These are phyloP conservation scores for Furcifer pardalis DNA, from an alignment of 2,797 vertebrate species.

Conservation along the genomic window DNA sequence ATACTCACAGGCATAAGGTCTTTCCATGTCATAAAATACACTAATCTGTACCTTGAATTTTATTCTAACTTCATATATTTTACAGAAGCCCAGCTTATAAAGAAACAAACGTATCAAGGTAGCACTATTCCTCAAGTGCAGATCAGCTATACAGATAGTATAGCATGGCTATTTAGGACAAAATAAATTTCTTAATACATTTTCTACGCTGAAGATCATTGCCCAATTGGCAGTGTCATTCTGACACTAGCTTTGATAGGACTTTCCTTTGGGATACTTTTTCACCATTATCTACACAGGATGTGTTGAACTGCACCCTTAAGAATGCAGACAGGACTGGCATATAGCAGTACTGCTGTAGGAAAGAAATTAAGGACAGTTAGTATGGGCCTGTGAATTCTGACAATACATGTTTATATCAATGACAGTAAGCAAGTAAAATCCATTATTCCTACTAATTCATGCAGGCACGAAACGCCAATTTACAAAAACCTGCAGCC, in stretches of 20 bases:
- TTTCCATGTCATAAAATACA: constrained; percentile 74
- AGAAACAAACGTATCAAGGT: constrained; percentile 72
- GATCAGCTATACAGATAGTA: constrained; percentile 75
- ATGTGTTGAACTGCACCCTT: constrained; percentile 99
- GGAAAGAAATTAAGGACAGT: constrained; percentile 99
- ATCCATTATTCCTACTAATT: constrained; percentile 81
- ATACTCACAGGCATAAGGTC: constrained; percentile 75
- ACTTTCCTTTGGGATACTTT: constrained; percentile 90
- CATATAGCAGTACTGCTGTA: constrained; percentile 99
- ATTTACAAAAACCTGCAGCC: constrained; percentile 79
- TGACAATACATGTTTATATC: constrained; percentile 93
- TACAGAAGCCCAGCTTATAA: constrained; percentile 79
- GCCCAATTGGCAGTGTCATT: constrained; percentile 85
- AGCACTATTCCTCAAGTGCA: constrained; percentile 72
- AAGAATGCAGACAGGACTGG: constrained; percentile 99
- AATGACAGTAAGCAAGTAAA: constrained; percentile 89
- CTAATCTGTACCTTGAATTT: constrained; percentile 73
- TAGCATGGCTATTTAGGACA: constrained; percentile 72
- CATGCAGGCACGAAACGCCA: constrained; percentile 83
- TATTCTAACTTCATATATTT: constrained; percentile 69
- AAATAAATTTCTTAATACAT: constrained; percentile 75
- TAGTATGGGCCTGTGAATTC: constrained; percentile 99
- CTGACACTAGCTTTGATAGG: constrained; percentile 86
- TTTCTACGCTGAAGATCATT: constrained; percentile 81
- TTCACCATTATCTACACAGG: constrained; percentile 99